Conservation (phyloP, 2,797 vertebrate species). For the Hapalemur alaotrensis region DNA sequence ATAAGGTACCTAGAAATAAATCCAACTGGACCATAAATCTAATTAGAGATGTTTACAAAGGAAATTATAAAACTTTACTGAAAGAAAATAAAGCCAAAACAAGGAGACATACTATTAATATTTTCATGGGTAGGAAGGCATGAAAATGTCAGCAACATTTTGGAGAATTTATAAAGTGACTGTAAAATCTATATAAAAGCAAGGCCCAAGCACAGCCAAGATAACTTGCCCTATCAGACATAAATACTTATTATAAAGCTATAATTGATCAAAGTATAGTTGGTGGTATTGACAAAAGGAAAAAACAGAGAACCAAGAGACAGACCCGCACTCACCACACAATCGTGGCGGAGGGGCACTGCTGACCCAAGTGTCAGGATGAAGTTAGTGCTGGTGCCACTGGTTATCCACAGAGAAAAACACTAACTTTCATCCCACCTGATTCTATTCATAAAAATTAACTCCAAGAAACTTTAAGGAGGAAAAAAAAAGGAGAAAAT, state of each 20-base stretch:
- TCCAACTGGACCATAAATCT: neutral
- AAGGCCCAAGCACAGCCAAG: neutral
- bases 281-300: neutral
- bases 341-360: fast-evolving
- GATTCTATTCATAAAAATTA: neutral
- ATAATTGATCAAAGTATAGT: neutral
- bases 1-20: neutral
- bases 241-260: neutral
- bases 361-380: fast-evolving
- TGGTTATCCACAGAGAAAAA: neutral
- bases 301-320: neutral
- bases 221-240: neutral
- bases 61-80: neutral
- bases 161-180: neutral
- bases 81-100: neutral
- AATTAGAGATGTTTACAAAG: neutral
- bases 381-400: neutral
- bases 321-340: fast-evolving
- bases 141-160: neutral
- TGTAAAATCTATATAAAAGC: neutral
- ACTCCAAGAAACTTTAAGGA: neutral
- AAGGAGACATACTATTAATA: neutral
- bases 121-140: neutral
- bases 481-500: neutral
- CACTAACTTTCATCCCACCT: no score